Percentiles rank a stretch among this genome's conserved stretches.
These are phyloP conservation scores for Scopus umbretta DNA, from an alignment of 2,113 vertebrate species.

Conservation along the genomic window DNA sequence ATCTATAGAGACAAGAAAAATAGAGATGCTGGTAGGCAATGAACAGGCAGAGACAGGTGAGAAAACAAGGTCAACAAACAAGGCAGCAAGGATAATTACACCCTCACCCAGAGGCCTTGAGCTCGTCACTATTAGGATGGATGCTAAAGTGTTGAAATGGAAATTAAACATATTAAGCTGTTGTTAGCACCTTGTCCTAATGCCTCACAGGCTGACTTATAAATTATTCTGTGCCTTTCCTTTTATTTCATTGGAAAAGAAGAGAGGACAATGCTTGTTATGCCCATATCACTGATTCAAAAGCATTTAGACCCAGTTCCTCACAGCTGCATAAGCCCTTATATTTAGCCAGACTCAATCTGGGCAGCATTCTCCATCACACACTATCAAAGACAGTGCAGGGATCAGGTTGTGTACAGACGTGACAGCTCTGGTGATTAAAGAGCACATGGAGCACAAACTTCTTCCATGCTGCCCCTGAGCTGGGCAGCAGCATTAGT, in stretches of 20 bases:
- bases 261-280: neutral
- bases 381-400: neutral
- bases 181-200: neutral
- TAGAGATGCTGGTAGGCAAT: neutral
- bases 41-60: neutral
- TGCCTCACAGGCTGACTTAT: neutral
- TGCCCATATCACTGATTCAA: neutral
- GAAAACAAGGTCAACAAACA: neutral
- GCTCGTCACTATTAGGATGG: neutral
- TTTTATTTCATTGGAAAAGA: neutral
- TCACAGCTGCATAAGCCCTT: neutral
- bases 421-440: neutral
- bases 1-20: neutral
- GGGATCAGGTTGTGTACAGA: neutral
- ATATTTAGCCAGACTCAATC: neutral
- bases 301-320: neutral
- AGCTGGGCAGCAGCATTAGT: neutral
- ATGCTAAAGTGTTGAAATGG: neutral
- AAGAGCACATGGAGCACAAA: neutral
- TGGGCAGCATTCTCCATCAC: neutral
- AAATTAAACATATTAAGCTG: neutral
- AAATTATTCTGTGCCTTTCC: neutral
- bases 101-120: neutral
- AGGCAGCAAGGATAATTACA: neutral
- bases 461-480: neutral